Conservation (phyloP, 1,140 invertebrate species). For the Heterodera schachtii region DNA sequence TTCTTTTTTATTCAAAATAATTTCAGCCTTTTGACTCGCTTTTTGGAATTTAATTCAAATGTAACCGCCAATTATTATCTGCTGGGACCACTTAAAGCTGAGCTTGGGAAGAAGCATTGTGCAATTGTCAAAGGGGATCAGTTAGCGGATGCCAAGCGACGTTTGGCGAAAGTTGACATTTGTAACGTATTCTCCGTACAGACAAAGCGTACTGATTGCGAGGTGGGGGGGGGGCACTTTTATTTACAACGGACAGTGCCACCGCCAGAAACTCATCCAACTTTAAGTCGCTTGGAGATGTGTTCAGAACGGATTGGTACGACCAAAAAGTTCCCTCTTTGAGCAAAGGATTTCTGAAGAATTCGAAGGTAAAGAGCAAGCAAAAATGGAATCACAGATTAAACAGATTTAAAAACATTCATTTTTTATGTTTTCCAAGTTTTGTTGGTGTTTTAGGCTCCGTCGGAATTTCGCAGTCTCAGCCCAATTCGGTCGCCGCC, state of each 20-base stretch:
- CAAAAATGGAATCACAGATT: no score
- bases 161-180: background rate
- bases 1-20: background rate
- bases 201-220: background rate
- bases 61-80: background rate
- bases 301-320: background rate
- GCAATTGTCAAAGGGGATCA: background rate
- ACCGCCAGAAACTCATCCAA: background rate
- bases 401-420: no score
- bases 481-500: constrained; percentile 5
- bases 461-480: background rate
- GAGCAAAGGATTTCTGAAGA: background rate
- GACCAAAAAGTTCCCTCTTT: background rate
- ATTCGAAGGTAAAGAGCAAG: background rate
- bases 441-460: no score
- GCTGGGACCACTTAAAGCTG: background rate
- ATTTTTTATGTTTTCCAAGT: no score
- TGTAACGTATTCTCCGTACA: background rate
- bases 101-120: background rate
- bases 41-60: background rate
- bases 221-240: no score
- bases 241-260: no score
- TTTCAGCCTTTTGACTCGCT: background rate
- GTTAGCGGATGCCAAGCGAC: background rate
- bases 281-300: background rate